Percentiles rank a stretch among this genome's conserved stretches.
phyloP scores from a whole-genome alignment of 2,797 vertebrate species.

The Acanthurus leucopareius region DNA sequence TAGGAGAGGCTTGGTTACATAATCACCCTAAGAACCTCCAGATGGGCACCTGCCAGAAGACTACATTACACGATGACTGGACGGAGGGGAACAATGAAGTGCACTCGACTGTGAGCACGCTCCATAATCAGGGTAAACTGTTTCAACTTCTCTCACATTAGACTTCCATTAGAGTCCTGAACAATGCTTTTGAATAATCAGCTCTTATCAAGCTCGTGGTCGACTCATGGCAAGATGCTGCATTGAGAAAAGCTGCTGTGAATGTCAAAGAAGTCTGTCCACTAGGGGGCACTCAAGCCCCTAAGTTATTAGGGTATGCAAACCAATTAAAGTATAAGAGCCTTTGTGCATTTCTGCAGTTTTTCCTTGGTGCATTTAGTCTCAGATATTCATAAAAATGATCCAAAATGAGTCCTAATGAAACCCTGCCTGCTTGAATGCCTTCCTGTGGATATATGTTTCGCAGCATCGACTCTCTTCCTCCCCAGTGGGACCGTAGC shows the following conservation, averaged over 20 bases:
- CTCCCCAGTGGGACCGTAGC: slow-evolving; percentile 49
- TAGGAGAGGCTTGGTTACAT: slow-evolving; percentile 61
- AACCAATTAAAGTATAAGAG: background rate
- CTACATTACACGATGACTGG: slow-evolving; percentile 10
- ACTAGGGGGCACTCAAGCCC: slow-evolving; percentile 69
- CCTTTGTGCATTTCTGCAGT: slow-evolving; percentile 10
- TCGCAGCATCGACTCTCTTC: slow-evolving; percentile 64
- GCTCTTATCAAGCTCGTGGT: slow-evolving; percentile 13
- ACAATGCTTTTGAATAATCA: slow-evolving; percentile 20
- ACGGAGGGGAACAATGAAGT: slow-evolving; percentile 3
- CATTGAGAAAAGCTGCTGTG: slow-evolving; percentile 9
- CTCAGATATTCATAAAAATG: slow-evolving; percentile 57
- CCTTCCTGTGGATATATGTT: slow-evolving; percentile 52
- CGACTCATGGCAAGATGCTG: background rate
- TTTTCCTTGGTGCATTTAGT: slow-evolving; percentile 16
- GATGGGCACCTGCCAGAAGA: slow-evolving; percentile 52
- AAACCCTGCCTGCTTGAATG: slow-evolving; percentile 56
- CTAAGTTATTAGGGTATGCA: slow-evolving; percentile 28
- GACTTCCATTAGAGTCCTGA: background rate
- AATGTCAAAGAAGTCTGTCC: slow-evolving; percentile 44
- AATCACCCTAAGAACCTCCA: slow-evolving; percentile 53
- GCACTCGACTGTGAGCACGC: background rate
- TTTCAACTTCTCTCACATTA: slow-evolving; percentile 1
- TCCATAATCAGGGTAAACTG: background rate
- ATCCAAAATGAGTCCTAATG: slow-evolving; percentile 51